Evolutionary conservation across 2,113 vertebrate species (phyloP), one percentile per base, ranked within the genome.

Genomic region (Oxyura jamaicensis): DNA sequence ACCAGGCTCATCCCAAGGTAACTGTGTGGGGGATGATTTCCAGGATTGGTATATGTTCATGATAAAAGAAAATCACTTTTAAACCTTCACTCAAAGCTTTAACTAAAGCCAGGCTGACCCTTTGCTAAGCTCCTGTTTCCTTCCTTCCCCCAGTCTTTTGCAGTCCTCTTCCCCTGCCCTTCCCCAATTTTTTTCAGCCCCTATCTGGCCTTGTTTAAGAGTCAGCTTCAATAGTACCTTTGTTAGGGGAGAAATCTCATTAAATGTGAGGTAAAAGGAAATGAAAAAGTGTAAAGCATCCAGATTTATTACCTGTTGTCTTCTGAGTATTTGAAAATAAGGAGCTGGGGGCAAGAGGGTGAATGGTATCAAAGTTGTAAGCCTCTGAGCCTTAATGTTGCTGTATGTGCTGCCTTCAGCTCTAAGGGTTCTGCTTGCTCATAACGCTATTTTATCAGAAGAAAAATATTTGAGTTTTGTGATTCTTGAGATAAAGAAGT

Each of bases 251-350:
- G 1, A 92, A 95, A 95, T 83, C 96, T 96, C 96, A 96, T 95
- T 95, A 96, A 95, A 72, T 19, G 84, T 69, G 93, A 91, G 87
- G 91, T 89, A 83, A 90, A 75, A 93, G 96, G 96, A 96, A 97
- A 96, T 96, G 92, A 91, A 90, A 92, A 96, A 91, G 94, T 95
- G 96, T 89, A 96, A 96, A 95, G 74, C 77, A 92, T 56, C 90
- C 87, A 95, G 95, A 95, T 96, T 95, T 95, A 97, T 96, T 91
- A 85, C 91, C 87, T 96, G 96, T 88, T 97, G 96, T 96, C 93
- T 96, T 96, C 90, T 63, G 94, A 90, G 67, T 71, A 87, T 68
- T 89, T 87, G 87, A 83, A 85, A 92, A 85, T 13, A 1, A 1
- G 76, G 94, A 93, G 88, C 91, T 83, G 55, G 59, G 91, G 77